phyloP scores from a whole-genome alignment of 2,888 invertebrate species.

The Cephalotes varians region DNA sequence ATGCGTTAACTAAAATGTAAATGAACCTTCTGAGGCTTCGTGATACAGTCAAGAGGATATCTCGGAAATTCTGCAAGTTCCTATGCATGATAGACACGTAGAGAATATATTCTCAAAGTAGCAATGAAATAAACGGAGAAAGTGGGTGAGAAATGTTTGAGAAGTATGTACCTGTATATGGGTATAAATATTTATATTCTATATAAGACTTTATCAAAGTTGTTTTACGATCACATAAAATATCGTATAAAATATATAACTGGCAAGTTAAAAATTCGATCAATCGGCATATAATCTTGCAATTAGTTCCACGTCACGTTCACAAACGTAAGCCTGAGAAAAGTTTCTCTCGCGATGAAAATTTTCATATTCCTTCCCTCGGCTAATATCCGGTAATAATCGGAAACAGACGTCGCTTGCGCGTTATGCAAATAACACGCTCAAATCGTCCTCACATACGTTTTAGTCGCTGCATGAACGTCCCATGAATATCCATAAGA shows the following conservation, averaged over 20 bases:
- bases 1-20: conserved; percentile 57
- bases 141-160: background rate
- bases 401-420: conserved; percentile 16
- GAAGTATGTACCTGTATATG: background rate
- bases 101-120: conserved; percentile 32
- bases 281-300: background rate
- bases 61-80: conserved; percentile 37
- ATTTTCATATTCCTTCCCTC: background rate
- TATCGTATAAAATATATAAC: no score
- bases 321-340: background rate
- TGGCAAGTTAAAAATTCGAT: background rate
- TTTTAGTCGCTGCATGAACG: conserved; percentile 34
- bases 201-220: background rate
- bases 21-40: conserved; percentile 49
- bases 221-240: background rate
- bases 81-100: conserved; percentile 41
- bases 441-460: conserved; percentile 19
- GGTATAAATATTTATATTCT: background rate
- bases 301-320: background rate
- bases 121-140: conserved; percentile 26
- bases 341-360: background rate
- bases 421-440: conserved; percentile 46
- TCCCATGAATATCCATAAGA: conserved; percentile 49
- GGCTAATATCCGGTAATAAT: conserved; percentile 40
- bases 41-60: conserved; percentile 40